Evolutionary conservation across 2,888 invertebrate species (phyloP).

Genomic region (Zelleria hepariella): DNA sequence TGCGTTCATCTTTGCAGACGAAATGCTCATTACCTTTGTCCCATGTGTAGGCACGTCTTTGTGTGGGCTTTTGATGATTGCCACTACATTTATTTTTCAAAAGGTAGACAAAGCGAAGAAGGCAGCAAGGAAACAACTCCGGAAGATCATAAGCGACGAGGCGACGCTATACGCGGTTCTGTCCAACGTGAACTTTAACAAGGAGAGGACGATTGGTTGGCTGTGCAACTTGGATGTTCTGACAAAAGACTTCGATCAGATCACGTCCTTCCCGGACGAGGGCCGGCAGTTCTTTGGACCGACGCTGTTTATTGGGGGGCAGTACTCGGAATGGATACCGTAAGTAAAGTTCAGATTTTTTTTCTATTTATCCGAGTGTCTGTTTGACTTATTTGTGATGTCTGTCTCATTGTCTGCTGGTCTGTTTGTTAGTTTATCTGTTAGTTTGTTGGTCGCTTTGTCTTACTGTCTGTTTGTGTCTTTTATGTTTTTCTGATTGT

Average conservation of each 20-base stretch:
- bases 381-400: too few species aligned
- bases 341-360: constrained; percentile 38
- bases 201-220: constrained; percentile 72
- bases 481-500: too few species aligned
- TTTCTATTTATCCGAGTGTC: too few species aligned
- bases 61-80: too few species aligned
- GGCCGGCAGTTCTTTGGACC: constrained; percentile 71
- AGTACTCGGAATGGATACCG: constrained; percentile 83
- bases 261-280: constrained; percentile 74
- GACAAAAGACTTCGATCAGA: constrained; percentile 71
- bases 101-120: constrained; percentile 29
- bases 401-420: too few species aligned
- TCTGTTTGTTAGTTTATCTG: too few species aligned
- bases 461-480: too few species aligned
- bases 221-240: constrained; percentile 81
- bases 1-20: too few species aligned
- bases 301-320: constrained; percentile 87
- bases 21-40: too few species aligned
- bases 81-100: too few species aligned
- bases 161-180: constrained; percentile 67
- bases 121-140: constrained; percentile 29
- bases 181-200: constrained; percentile 62
- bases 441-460: too few species aligned
- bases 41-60: too few species aligned
- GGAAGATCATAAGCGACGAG: constrained; percentile 55